Conservation (phyloP, 2,888 invertebrate genomes). For the Mamestra brassicae region DNA sequence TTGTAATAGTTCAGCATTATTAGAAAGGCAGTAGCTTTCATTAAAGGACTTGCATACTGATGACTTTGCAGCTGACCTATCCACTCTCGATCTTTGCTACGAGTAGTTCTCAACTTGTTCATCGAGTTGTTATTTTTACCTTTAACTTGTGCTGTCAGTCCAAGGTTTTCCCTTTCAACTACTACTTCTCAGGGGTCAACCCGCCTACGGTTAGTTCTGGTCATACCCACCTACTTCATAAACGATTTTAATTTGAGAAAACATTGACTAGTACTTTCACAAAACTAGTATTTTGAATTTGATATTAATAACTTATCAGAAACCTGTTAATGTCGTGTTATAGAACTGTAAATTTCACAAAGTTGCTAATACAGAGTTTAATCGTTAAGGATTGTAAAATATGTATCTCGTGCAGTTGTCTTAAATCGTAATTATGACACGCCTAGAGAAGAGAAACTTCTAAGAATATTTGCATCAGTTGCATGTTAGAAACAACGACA, state of each 20-base stretch:
- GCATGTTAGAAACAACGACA: not conserved
- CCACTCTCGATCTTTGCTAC: constrained; percentile 56
- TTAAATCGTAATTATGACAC: constrained; percentile 33
- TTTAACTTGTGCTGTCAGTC: constrained; percentile 36
- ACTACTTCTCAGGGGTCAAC: constrained; percentile 61
- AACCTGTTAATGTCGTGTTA: constrained; percentile 48
- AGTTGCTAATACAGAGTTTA: constrained; percentile 33
- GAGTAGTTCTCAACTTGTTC: constrained; percentile 54
- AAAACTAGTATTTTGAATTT: constrained; percentile 52
- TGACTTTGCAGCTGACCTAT: constrained; percentile 53
- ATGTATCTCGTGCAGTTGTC: constrained; percentile 52
- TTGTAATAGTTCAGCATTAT: constrained; percentile 58
- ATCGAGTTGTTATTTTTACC: constrained; percentile 65
- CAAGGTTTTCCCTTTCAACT: constrained; percentile 74
- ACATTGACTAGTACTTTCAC: constrained; percentile 53
- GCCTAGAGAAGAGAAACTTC: constrained; percentile 46
- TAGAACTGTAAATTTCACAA: constrained; percentile 42
- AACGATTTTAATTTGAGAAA: constrained; percentile 56
- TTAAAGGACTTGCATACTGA: constrained; percentile 48
- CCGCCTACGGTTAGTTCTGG: constrained; percentile 47
- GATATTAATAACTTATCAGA: constrained; percentile 41
- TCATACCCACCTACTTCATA: constrained; percentile 51
- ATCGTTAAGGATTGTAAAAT: constrained; percentile 46
- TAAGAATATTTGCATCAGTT: constrained; percentile 27
- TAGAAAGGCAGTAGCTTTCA: constrained; percentile 59